A percentile compares a stretch with the other conserved stretches of the same genome.
These are phyloP conservation scores for Dipodomys stephensi DNA, from an alignment of 2,113 vertebrate species.

Conservation along the genomic window DNA sequence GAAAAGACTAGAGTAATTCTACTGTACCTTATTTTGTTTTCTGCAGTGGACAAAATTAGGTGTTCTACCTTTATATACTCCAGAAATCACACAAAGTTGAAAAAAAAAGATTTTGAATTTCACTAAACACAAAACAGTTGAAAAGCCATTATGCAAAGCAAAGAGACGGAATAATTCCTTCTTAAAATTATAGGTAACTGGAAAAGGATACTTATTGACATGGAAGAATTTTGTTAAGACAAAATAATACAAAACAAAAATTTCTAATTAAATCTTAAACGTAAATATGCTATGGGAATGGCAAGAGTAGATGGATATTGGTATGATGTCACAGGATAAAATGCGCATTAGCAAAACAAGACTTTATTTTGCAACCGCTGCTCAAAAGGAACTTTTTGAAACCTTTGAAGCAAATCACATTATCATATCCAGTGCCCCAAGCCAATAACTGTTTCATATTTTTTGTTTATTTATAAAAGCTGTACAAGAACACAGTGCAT, in stretches of 20 bases:
- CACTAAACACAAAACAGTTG: neutral
- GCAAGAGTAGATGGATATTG: neutral
- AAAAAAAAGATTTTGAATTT: neutral
- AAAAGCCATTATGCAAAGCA: neutral
- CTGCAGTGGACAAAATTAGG: neutral
- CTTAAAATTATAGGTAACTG: constrained; percentile 3
- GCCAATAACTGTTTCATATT: neutral
- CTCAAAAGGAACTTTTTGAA: neutral
- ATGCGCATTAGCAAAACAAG: neutral
- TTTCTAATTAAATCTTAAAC: constrained; percentile 1
- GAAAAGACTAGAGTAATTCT: constrained; percentile 18
- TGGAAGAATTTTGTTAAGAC: neutral
- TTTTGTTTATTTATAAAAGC: neutral
- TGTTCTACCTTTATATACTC: neutral
- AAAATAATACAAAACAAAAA: neutral
- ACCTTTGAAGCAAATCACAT: neutral
- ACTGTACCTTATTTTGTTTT: neutral
- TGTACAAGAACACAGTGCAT: neutral
- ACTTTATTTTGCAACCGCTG: neutral
- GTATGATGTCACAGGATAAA: neutral
- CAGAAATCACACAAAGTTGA: neutral
- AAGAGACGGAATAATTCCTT: neutral
- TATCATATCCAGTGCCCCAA: constrained; percentile 19
- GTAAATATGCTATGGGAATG: neutral
- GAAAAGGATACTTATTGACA: neutral